Evolutionary conservation across 1,140 invertebrate genomes (phyloP), one percentile per base, ranked within the genome.

Genomic region (Pinna nobilis): DNA sequence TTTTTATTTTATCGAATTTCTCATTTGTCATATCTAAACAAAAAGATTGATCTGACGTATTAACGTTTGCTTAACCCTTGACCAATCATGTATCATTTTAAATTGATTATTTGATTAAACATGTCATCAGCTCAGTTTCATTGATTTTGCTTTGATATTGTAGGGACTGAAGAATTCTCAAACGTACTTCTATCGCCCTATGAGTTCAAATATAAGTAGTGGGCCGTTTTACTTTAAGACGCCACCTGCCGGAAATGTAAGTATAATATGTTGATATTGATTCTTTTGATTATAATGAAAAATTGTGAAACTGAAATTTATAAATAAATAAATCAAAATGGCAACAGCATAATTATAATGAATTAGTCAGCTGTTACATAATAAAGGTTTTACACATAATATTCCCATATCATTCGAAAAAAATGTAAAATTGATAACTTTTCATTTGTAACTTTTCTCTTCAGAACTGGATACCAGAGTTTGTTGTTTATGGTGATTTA

Each of bases 401-500:
- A 11, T 53, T 53, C 18, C 15, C 15, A 20, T 7, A 28, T 6
- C 32, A 13, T 23, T 28, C 32, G 18, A 18, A 3, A 18, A 49
- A 18, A 49, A 51, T n/a, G n/a, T n/a, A 11, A 51, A 53, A 53
- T 23, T 23, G 20, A 5, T 53, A 3, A 13, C 32, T 23, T 28
- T 13, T 28, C 7, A 9, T 32, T 13, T 61, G 33, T 66, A 33
- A 51, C 0, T 35, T 44, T 63, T 35, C 33, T 35, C 44, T 65
- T 20, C 60, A 86, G 83, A 57, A 78, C 18, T 82, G 77, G 76
- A 65, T 68, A 0, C 81, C 82, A 32, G 53, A 78, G 15, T 90
- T 98, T 53, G 94, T 95, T 25, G 93, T 98, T 72, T 98, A 94
- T 86, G 96, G 96, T 0, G 96, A 97, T 88, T 93, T 98, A 92